phyloP scores from a whole-genome alignment of 2,888 invertebrate species.

The Pherbina coryleti region DNA sequence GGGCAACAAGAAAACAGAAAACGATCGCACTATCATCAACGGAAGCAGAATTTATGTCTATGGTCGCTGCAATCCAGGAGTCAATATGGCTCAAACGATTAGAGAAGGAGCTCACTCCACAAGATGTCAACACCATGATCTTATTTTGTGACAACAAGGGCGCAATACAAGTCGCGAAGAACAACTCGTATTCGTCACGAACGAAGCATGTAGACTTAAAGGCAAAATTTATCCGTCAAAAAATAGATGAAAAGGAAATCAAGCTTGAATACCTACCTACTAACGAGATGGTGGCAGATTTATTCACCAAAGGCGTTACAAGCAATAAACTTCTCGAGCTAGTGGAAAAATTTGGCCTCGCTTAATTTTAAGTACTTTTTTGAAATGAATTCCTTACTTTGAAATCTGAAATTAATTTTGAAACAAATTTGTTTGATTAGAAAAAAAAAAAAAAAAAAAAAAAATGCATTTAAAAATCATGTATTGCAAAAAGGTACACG shows the following conservation, averaged over 20 bases:
- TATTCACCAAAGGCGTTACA: neutral
- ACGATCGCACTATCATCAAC: constrained; percentile 46
- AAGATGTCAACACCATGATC: constrained; percentile 12
- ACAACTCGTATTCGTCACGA: constrained; percentile 28
- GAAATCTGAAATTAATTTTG: too few relatives aligned
- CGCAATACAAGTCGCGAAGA: constrained; percentile 13
- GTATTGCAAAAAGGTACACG: too few relatives aligned
- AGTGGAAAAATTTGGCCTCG: too few relatives aligned
- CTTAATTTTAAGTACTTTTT: too few relatives aligned
- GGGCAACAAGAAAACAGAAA: constrained; percentile 45
- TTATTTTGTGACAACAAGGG: constrained; percentile 33
- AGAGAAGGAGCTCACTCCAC: constrained; percentile 2
- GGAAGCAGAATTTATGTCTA: neutral
- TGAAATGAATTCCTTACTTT: too few relatives aligned
- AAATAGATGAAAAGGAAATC: neutral
- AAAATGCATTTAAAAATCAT: too few relatives aligned
- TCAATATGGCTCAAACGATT: constrained; percentile 44
- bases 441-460: too few relatives aligned
- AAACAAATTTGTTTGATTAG: too few relatives aligned
- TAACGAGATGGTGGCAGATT: neutral
- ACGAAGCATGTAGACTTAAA: constrained; percentile 31
- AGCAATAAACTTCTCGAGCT: too few relatives aligned
- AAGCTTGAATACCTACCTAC: neutral
- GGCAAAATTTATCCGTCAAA: constrained; percentile 22
- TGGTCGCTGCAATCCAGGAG: constrained; percentile 40